Base-by-base conservation (phyloP, 2,113 vertebrate genomes). In the Heptranchias perlo region DNA sequence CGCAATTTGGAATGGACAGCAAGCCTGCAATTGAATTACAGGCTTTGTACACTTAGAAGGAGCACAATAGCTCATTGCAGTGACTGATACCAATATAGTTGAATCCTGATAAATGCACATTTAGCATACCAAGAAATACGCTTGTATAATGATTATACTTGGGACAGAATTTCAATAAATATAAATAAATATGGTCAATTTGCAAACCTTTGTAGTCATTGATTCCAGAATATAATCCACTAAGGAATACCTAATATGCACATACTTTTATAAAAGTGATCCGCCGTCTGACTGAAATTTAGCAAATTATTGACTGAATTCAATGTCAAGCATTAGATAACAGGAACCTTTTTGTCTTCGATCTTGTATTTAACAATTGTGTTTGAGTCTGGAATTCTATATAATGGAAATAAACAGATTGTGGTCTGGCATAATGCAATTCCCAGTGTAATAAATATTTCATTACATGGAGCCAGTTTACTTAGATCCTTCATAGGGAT, bases 361-460 rank as follows among this genome's bases (percentile, higher is more conserved):
- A 49, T 67, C 64, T 95, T 65, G 44, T 95, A 95, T 31, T 95
- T 69, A 69, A 67, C 39, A 95, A 23, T 21, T 35, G 89, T 93
- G 58, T 54, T 87, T 64, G 58, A 93, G 58, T 62, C 58, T 93
- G 89, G 35, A 93, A 93, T 93, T 93, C 89, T 58, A 64, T n/a
- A 93, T 39, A 62, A 93, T 62, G 18, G 35, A 93, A 93, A 93
- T 64, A 93, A 64, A 93, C 89, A 93, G 61, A 39, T 93, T 62
- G 58, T 93, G 89, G 58, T 61, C 89, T 62, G 35, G 89, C 58
- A 62, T 93, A 93, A 93, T 93, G 10, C 89, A 93, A 93, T 93
- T 93, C 58, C 61, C 89, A 93, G 35, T 62, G 35, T 91, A 62
- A 93, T 93, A n/a, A 93, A 93, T 93, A 93, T 93, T 93, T 93